Percentiles rank a stretch among this genome's conserved stretches.
Evolutionary conservation across 1,140 invertebrate species (phyloP).

Genomic region (Zaprionus tsacasi): DNA sequence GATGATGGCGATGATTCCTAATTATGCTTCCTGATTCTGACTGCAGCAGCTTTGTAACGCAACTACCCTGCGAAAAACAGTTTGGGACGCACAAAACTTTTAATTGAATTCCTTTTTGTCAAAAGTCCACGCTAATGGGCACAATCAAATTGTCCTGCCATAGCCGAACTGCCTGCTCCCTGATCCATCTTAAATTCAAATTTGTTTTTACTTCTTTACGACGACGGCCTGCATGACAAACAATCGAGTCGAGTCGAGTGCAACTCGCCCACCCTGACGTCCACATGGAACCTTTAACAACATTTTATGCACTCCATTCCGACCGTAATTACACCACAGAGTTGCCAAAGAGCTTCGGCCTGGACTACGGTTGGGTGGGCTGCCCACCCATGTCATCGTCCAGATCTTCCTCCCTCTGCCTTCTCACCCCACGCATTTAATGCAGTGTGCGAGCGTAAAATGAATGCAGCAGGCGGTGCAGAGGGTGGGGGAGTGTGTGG

Average conservation of each 20-base stretch:
- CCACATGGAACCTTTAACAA: slow-evolving; percentile 58
- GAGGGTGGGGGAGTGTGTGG: no score
- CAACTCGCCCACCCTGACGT: slow-evolving; percentile 11
- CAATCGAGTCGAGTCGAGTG: slow-evolving; percentile 63
- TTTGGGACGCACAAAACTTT: slow-evolving; percentile 54
- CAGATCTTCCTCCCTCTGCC: no score
- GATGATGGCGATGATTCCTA: slow-evolving; percentile 37
- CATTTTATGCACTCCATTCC: slow-evolving; percentile 66
- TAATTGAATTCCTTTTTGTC: slow-evolving; percentile 76
- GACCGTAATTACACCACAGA: slow-evolving; percentile 76
- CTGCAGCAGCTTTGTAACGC: slow-evolving; percentile 7
- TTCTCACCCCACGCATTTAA: slow-evolving; percentile 48
- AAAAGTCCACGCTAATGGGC: slow-evolving; percentile 69
- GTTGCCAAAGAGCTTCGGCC: slow-evolving; percentile 28
- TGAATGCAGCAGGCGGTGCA: neutral
- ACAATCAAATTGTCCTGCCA: slow-evolving; percentile 75
- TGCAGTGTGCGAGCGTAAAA: slow-evolving; percentile 25
- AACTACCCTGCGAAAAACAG: neutral
- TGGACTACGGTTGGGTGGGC: neutral
- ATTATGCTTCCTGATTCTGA: neutral
- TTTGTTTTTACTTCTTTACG: neutral
- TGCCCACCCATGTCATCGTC: no score
- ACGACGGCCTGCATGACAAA: slow-evolving; percentile 70
- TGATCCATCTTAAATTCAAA: neutral
- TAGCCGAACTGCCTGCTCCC: slow-evolving; percentile 28